Evolutionary conservation across 2,113 vertebrate genomes (phyloP), one percentile per base, ranked within the genome.

Genomic region (Cercopithecus mona): DNA sequence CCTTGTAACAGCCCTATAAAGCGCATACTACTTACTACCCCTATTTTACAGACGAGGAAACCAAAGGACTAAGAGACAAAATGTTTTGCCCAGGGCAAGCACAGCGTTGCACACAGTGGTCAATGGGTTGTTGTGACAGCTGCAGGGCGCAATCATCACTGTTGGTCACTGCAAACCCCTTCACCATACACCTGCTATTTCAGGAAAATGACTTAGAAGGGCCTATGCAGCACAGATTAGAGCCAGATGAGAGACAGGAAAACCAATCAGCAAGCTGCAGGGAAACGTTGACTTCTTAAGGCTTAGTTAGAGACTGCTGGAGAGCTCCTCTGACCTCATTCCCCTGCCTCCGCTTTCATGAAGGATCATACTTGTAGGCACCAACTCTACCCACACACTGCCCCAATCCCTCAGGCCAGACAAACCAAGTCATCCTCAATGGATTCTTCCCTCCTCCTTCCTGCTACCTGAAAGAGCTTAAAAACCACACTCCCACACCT

Each of bases 181-280:
- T 0, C 25, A 17, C 12, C 3, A 6, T 0, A 45, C 6, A 2
- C 1, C 0, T 17, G n/a, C 35, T 64, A 1, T 48, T 50, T 72
- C 17, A 57, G 32, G 91, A 59, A 73, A 88, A 52, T 27, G 9
- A 45, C 40, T 38, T 14, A n/a, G 11, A 52, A 10, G 40, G n/a
- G 11, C 13, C 32, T 43, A 8, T 59, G 16, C 35, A 13, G 59
- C 70, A 23, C 35, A 1, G 7, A 27, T 70, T 27, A 27, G 12
- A 84, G 76, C 27, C 80, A 82, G 43, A 32, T 2, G 1, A 38
- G 12, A 12, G 27, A 35, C 40, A 45, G 50, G 45, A 76, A 55
- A 45, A 38, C 64, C 38, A 8, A 3, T 2, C 3, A 6, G 64
- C 61, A 59, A 72, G n/a, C 0, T 0, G 8, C 32, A 38, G 20